Base-by-base conservation (phyloP, 2,113 vertebrate genomes). In the Dasypus novemcinctus region DNA sequence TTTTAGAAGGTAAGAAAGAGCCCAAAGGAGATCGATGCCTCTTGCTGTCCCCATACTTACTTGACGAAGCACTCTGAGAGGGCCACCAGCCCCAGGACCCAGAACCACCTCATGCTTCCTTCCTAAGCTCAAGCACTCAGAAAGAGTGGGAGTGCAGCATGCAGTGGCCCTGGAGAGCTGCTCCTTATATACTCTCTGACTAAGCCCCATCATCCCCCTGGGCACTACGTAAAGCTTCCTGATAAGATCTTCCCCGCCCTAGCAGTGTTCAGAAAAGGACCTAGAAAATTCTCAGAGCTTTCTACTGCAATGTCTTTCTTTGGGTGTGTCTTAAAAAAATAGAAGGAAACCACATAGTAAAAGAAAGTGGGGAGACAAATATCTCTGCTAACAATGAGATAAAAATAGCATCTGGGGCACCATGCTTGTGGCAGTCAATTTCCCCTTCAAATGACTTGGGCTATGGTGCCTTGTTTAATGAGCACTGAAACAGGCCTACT, bases 81-180 rank as follows among this genome's bases (percentile, higher is more conserved):
- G 61, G 94, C 96, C 92, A 98, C 95, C 78, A 98, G 90, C 57
- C 88, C 0, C 0, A 98, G 96, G 43, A 98, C 82, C 83, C 96
- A 92, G 46, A 98, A 88, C 91, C 97, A 96, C 96, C 97, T 98
- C 98, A 98, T 98, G 91, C 71, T 93, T 88, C 9, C 15, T 84
- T 23, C 83, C 11, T 23, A 2, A n/a, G 8, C 57, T 2, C 36
- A 33, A 69, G 46, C 0, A 0, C 83, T 72, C 82, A 2, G 43
- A 54, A 12, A n/a, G 27, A 23, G 59, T 4, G 59, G 57, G 57
- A 43, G 52, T 41, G 49, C 52, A 59, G 14, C 6, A 2, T 3
- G 52, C 1, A 36, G 43, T 0, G 41, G 25, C 7, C 25, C 2
- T 0, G n/a, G 5, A 1, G 1, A 18, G 6, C 20, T 0, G 36